A percentile compares a stretch with the other conserved stretches of the same genome.
phyloP scores from a whole-genome alignment of 2,797 vertebrate genomes.

The Sebastes taczanowskii region DNA sequence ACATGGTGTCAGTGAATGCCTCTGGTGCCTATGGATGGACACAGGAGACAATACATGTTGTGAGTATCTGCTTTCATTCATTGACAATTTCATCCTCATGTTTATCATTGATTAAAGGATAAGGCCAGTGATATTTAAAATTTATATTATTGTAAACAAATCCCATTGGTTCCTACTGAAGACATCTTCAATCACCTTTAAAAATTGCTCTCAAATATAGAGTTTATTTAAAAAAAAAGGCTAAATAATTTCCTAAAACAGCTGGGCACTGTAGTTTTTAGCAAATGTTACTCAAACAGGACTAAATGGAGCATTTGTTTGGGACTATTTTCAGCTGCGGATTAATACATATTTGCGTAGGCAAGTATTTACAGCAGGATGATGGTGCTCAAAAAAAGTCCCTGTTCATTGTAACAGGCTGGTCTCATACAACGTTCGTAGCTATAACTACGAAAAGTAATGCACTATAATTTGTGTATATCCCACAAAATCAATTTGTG shows the following conservation, averaged over 20 bases:
- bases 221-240: background rate
- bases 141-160: background rate
- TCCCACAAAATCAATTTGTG: no score
- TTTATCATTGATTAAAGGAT: background rate
- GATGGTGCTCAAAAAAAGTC: background rate
- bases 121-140: background rate
- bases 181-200: background rate
- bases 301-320: background rate
- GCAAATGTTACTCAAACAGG: background rate
- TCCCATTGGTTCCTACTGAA: background rate
- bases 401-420: no score
- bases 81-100: background rate
- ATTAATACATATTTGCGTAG: background rate
- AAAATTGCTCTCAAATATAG: background rate
- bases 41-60: conserved; percentile 49
- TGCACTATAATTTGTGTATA: no score
- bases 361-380: background rate
- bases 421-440: no score
- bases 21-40: conserved; percentile 56
- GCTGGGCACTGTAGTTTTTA: background rate
- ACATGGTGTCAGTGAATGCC: conserved; percentile 59
- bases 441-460: no score
- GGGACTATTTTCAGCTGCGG: background rate
- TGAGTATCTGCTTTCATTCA: conserved; percentile 31
- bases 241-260: background rate